Conservation (phyloP, 1,140 invertebrate species). For the Diuraphis noxia region DNA sequence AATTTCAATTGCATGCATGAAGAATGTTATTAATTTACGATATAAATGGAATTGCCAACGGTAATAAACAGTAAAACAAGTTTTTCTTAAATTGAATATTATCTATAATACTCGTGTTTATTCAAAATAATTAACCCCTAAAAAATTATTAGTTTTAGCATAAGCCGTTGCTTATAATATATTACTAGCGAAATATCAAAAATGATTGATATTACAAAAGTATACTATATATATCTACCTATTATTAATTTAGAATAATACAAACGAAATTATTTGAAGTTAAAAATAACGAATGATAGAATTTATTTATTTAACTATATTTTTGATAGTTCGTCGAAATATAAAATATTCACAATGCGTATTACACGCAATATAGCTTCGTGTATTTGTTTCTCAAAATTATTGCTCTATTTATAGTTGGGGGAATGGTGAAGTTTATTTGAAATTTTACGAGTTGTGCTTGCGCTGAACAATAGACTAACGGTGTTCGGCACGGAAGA, state of each 20-base stretch:
- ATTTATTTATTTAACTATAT: not conserved
- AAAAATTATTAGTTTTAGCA: too few relatives aligned
- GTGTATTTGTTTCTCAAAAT: not conserved
- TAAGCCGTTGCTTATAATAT: too few relatives aligned
- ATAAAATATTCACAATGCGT: not conserved
- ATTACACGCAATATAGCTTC: not conserved
- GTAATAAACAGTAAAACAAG: not conserved
- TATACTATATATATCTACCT: not conserved
- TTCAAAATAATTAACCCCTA: not conserved
- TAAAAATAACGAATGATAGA: not conserved
- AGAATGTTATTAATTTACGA: not conserved
- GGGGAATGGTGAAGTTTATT: not conserved
- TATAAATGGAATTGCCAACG: not conserved
- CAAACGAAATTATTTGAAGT: not conserved
- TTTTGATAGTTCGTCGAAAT: not conserved
- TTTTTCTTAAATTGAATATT: not conserved
- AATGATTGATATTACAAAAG: not conserved
- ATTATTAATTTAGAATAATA: not conserved
- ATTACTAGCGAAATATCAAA: not conserved
- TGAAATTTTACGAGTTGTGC: slow-evolving; percentile 30
- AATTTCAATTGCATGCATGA: not conserved
- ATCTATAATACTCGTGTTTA: not conserved
- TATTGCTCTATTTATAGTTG: not conserved
- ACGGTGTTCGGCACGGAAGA: slow-evolving; percentile 40
- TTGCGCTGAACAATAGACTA: not conserved